Evolutionary conservation across 2,888 invertebrate genomes (phyloP), one percentile per base, ranked within the genome.

Genomic region (Fabriciana adippe): DNA sequence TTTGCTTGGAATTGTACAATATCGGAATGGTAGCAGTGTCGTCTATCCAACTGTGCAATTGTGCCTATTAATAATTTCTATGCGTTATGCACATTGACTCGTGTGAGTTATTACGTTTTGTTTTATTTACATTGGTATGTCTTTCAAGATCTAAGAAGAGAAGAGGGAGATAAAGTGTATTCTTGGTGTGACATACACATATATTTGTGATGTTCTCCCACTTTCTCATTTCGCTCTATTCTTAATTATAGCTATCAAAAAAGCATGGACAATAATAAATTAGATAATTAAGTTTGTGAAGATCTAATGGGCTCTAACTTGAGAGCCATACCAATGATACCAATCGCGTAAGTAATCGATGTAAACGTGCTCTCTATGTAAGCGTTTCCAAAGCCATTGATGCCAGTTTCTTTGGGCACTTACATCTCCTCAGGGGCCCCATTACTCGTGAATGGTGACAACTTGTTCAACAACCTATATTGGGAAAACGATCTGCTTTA

Each of bases 381-480:
- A 88, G 87, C 88, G 80, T 80, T 80, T 83, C 81, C 48, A 80
- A 88, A 87, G 88, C 88, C 74, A 72, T 78, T 75, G 74, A 74
- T 76, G 78, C 79, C 79, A 67, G 18, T 66, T 74, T 64, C 65
- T 66, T 72, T 69, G 73, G 73, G 77, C 75, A 91, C 92, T 92
- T 90, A 92, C 92, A 89, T 89, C 81, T 92, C 92, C 69, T 92
- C 92, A 72, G 87, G 88, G 81, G 77, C 84, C 81, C 81, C 83
- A 81, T 86, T 87, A 76, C 88, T 79, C 74, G 89, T 80, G 85
- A 90, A 89, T 83, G 91, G 88, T 71, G 92, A 87, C 79, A 89
- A 87, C 90, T 91, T 92, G 89, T 86, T 87, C 91, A 89, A 87
- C 84, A 91, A 89, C 90, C 92, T 92, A 70, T 62, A 68, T 72